A percentile compares a stretch with the other conserved stretches of the same genome.
These are phyloP conservation scores for Bombus cullumanus DNA, from an alignment of 1,140 invertebrate genomes.

Conservation along the genomic window DNA sequence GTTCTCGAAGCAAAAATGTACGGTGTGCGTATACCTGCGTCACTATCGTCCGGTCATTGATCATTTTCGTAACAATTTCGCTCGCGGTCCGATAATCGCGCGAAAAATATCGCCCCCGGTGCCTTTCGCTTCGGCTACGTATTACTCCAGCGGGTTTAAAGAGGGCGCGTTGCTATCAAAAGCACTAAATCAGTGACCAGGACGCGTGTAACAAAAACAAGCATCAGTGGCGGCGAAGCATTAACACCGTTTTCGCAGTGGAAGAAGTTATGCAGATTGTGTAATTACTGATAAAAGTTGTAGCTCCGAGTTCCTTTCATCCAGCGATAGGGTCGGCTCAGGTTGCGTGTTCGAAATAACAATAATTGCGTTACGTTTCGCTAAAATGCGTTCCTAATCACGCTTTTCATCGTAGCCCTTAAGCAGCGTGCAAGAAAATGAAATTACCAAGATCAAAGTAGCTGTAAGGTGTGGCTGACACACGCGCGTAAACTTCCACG, in stretches of 20 bases:
- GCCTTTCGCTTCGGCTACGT: neutral
- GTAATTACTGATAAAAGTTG: slow-evolving; percentile 29
- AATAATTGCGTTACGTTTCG: slow-evolving; percentile 48
- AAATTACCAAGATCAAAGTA: neutral
- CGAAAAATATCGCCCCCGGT: neutral
- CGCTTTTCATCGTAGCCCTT: slow-evolving; percentile 35
- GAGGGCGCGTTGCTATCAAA: neutral
- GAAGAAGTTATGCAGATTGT: slow-evolving; percentile 30
- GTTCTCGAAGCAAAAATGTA: neutral
- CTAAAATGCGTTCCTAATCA: slow-evolving; percentile 51
- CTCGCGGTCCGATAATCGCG: neutral
- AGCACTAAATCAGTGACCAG: neutral
- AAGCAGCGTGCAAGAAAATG: slow-evolving; percentile 1
- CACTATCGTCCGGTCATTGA: neutral
- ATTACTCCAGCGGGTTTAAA: neutral
- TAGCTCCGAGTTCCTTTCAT: neutral
- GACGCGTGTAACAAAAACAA: neutral
- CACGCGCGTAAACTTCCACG: neutral
- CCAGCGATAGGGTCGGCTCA: neutral
- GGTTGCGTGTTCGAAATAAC: slow-evolving; percentile 31
- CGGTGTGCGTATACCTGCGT: neutral
- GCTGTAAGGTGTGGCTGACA: neutral
- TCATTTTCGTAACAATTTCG: slow-evolving; percentile 6
- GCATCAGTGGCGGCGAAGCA: neutral
- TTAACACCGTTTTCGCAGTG: neutral